Percentiles rank a stretch among this genome's conserved stretches.
Evolutionary conservation across 1,140 invertebrate species (phyloP).

Genomic region (Brachionus plicatilis): DNA sequence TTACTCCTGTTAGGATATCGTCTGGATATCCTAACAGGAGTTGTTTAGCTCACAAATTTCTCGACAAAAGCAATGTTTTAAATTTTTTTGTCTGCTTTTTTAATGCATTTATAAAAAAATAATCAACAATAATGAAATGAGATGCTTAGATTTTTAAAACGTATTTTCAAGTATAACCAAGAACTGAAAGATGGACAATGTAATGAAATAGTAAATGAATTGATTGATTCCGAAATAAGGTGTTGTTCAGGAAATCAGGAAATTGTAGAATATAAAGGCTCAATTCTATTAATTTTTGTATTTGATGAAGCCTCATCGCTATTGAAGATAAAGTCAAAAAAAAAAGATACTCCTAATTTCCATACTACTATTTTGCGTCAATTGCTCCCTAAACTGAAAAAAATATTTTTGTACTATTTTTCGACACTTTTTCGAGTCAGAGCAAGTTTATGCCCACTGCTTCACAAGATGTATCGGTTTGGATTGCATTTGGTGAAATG

Average conservation of each 20-base stretch:
- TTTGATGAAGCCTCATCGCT: neutral
- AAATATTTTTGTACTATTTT: neutral
- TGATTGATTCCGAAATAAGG: neutral
- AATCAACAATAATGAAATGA: neutral
- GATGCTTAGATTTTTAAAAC: neutral
- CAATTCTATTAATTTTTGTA: neutral
- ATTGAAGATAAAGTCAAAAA: neutral
- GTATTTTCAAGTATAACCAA: neutral
- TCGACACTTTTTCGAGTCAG: neutral
- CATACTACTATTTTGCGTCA: neutral
- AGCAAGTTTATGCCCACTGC: neutral
- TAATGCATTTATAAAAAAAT: neutral
- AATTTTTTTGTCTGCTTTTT: neutral
- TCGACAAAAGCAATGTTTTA: neutral
- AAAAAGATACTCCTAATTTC: neutral
- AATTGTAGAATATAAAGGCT: neutral
- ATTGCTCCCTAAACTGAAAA: neutral
- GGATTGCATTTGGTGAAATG: neutral
- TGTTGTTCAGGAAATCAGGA: neutral
- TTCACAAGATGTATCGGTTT: neutral
- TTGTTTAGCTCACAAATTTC: neutral
- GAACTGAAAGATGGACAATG: neutral
- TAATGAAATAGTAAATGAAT: neutral
- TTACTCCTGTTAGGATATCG: no score
- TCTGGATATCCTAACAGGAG: neutral